A percentile compares a stretch with the other conserved stretches of the same genome.
phyloP scores from a whole-genome alignment of 1,140 invertebrate species.

The Drosophila lowei region DNA sequence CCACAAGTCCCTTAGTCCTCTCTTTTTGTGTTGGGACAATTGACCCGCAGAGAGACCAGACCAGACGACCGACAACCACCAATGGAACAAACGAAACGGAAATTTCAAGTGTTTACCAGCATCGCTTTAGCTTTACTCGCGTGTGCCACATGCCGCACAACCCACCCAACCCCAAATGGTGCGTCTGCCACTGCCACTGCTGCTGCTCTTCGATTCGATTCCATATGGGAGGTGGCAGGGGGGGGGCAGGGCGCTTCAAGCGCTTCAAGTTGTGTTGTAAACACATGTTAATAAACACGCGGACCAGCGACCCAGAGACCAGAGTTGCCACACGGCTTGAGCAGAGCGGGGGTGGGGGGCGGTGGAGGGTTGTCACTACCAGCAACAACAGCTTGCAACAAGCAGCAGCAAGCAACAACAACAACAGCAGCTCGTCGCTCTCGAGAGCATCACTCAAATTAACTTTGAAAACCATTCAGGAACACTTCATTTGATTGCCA shows the following conservation, averaged over 20 bases:
- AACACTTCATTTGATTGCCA: constrained; percentile 83
- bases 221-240: constrained; percentile 42
- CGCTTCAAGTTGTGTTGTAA: constrained; percentile 81
- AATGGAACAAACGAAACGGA: constrained; percentile 54
- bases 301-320: constrained; percentile 18
- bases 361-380: constrained; percentile 69
- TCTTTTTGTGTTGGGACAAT: constrained; percentile 29
- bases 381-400: constrained; percentile 52
- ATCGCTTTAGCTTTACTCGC: constrained; percentile 41
- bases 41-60: constrained; percentile 37
- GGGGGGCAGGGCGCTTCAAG: too few relatives aligned
- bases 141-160: not conserved
- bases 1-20: too few relatives aligned
- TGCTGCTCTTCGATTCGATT: not conserved
- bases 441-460: constrained; percentile 80
- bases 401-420: constrained; percentile 39
- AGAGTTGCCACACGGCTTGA: not conserved
- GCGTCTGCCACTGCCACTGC: constrained; percentile 13
- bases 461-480: constrained; percentile 83
- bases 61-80: constrained; percentile 2
- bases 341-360: not conserved
- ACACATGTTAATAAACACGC: constrained; percentile 81
- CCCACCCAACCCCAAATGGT: constrained; percentile 23
- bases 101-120: constrained; percentile 78
- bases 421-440: constrained; percentile 2